A percentile compares a stretch with the other conserved stretches of the same genome.
Conservation (phyloP, 1,140 invertebrate species). For the Drosophila nebulosa region DNA sequence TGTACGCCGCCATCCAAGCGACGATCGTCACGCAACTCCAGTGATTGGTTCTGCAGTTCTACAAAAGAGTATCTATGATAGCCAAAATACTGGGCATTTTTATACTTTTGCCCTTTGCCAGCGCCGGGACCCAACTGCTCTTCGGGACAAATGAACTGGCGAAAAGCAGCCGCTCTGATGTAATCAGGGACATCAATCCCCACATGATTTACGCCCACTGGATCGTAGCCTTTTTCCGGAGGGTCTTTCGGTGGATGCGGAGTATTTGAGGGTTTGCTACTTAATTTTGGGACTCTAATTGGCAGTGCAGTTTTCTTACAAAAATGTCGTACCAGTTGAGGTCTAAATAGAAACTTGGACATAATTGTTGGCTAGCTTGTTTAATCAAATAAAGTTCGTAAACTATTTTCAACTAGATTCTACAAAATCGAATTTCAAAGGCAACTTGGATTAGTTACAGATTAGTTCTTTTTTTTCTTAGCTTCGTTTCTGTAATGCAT, state of each 20-base stretch:
- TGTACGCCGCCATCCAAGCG: constrained; percentile 25
- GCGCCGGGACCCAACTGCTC: constrained; percentile 68
- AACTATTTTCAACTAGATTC: neutral
- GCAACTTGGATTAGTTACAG: neutral
- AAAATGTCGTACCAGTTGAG: neutral
- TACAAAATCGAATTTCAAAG: neutral
- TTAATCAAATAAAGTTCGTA: neutral
- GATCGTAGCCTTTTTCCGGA: constrained; percentile 50
- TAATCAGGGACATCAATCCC: constrained; percentile 34
- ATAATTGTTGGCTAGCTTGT: neutral
- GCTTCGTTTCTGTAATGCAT: neutral
- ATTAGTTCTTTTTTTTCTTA: neutral
- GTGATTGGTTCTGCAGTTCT: constrained; percentile 28
- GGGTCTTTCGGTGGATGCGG: constrained; percentile 71
- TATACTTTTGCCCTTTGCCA: constrained; percentile 39
- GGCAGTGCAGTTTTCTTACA: neutral
- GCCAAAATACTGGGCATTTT: constrained; percentile 60
- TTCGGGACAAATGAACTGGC: constrained; percentile 31
- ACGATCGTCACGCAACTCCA: constrained; percentile 26
- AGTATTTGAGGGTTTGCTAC: constrained; percentile 41
- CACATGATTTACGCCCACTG: constrained; percentile 32
- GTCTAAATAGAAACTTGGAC: constrained; percentile 1
- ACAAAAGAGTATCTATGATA: constrained; percentile 66
- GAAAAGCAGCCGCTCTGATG: constrained; percentile 43
- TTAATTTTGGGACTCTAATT: neutral